phyloP scores from a whole-genome alignment of 2,888 invertebrate genomes.

The Falcaria lacertinaria region DNA sequence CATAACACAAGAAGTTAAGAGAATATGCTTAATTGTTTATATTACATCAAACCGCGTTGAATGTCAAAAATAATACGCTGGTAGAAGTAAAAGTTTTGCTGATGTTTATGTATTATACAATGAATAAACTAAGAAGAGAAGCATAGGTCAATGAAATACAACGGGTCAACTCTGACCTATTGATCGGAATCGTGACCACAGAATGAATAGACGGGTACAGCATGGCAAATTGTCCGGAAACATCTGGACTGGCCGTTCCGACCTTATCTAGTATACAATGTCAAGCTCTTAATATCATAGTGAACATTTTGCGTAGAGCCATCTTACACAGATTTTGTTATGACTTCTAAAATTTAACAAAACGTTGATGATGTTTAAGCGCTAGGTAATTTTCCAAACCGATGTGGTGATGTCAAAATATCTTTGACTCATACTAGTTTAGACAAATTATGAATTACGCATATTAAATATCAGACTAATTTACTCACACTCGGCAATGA shows the following conservation, averaged over 20 bases:
- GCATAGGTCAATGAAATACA: conserved; percentile 24
- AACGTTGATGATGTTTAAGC: no score
- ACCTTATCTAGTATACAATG: conserved; percentile 50
- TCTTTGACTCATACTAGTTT: no score
- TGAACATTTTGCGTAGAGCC: no score
- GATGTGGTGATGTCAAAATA: no score
- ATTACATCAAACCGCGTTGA: conserved; percentile 14
- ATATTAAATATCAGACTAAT: no score
- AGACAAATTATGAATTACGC: no score
- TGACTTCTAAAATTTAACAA: no score
- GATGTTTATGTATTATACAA: neutral
- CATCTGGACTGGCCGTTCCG: conserved; percentile 39
- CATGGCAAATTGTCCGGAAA: conserved; percentile 46
- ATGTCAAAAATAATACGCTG: neutral
- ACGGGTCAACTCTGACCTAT: conserved; percentile 48
- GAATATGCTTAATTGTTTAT: conserved; percentile 4
- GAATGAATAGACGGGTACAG: conserved; percentile 46
- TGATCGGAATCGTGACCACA: conserved; percentile 62
- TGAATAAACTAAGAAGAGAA: neutral
- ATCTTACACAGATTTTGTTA: no score
- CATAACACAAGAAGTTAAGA: conserved; percentile 3
- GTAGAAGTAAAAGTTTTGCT: neutral
- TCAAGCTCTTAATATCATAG: no score
- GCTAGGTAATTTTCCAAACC: no score
- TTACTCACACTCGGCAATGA: no score